Conservation (phyloP, 2,888 invertebrate genomes). For the Griposia aprilina region DNA sequence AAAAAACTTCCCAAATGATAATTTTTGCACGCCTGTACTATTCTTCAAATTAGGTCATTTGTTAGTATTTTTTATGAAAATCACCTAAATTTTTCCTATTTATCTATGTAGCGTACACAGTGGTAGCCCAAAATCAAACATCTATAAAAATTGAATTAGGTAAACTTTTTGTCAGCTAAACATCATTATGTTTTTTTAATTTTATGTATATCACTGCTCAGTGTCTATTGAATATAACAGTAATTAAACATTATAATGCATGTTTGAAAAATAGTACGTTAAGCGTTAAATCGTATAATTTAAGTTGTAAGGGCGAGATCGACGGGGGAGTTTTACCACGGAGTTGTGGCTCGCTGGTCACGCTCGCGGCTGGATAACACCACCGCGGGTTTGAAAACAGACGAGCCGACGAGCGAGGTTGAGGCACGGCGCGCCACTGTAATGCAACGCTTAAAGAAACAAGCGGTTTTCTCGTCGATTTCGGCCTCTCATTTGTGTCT, state of each 20-base stretch:
- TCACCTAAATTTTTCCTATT: no score
- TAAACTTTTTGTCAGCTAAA: background rate
- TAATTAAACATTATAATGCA: constrained; percentile 10
- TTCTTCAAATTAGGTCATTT: no score
- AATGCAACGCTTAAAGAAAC: background rate
- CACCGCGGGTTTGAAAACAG: background rate
- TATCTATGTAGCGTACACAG: no score
- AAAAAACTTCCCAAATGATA: no score
- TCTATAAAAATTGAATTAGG: no score
- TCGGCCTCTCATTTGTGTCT: constrained; percentile 28
- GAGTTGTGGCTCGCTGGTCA: background rate
- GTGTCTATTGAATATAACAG: constrained; percentile 9
- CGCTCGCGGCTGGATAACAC: no score
- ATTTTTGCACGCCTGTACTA: no score
- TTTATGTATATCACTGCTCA: background rate
- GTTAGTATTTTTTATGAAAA: no score
- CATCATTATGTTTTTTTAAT: background rate
- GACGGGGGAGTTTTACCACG: background rate
- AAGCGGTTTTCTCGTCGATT: constrained; percentile 9
- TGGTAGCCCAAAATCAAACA: no score
- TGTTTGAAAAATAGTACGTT: constrained; percentile 11
- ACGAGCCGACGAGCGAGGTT: background rate
- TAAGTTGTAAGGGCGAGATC: constrained; percentile 1
- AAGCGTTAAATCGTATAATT: constrained; percentile 5
- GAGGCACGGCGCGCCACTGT: background rate